phyloP scores from a whole-genome alignment of 2,888 invertebrate genomes.

The Meiosimyza platycephala region DNA sequence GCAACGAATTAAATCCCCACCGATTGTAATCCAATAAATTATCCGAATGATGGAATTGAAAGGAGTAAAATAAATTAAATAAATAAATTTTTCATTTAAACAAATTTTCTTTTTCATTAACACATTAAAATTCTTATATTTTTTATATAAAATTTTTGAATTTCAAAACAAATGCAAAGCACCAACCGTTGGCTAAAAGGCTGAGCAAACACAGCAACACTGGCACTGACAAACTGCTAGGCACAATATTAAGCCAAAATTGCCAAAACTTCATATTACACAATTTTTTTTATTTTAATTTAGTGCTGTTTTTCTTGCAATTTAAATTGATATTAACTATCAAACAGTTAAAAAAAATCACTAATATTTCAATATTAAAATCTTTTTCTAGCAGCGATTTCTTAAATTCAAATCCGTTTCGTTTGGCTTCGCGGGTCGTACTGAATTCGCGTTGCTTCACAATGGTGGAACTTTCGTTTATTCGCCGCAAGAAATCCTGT shows the following conservation, averaged over 20 bases:
- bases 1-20: too few relatives aligned
- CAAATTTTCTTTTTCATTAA: too few relatives aligned
- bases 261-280: neutral
- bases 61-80: too few relatives aligned
- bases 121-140: too few relatives aligned
- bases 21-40: too few relatives aligned
- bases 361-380: neutral
- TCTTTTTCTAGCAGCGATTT: neutral
- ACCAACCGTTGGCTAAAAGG: constrained; percentile 25
- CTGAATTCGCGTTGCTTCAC: constrained; percentile 39
- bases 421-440: constrained; percentile 52
- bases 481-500: constrained; percentile 18
- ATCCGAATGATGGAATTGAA: too few relatives aligned
- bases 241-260: neutral
- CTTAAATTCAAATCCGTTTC: constrained; percentile 34
- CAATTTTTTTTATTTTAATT: neutral
- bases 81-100: too few relatives aligned
- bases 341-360: too few relatives aligned
- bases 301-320: neutral
- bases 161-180: neutral
- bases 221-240: constrained; percentile 11
- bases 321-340: neutral
- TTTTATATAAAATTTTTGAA: too few relatives aligned
- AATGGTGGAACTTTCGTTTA: constrained; percentile 4
- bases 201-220: constrained; percentile 20